phyloP scores from a whole-genome alignment of 2,888 invertebrate species.

The Dendrolimus pini region DNA sequence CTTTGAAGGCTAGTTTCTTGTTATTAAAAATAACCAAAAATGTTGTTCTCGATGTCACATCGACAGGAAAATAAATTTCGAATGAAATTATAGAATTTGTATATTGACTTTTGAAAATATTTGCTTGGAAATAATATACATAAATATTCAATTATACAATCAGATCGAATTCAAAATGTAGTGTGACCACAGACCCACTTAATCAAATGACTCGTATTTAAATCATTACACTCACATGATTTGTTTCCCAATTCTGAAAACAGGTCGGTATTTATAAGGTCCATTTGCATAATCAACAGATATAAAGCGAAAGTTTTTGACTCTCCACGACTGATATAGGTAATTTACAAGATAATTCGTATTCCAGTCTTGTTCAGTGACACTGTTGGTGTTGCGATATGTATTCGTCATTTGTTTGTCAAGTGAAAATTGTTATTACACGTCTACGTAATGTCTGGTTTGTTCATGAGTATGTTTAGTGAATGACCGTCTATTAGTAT shows the following conservation, averaged over 20 bases:
- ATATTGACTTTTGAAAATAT: no score
- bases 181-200: neutral
- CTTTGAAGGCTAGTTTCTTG: no score
- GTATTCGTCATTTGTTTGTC: conserved; percentile 23
- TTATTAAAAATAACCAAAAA: no score
- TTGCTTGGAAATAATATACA: no score
- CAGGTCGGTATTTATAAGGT: neutral
- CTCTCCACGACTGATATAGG: neutral
- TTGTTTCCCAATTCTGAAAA: neutral
- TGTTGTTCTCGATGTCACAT: no score
- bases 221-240: neutral
- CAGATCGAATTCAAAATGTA: conserved; percentile 1
- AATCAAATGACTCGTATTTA: neutral
- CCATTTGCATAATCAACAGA: conserved; percentile 9
- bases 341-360: conserved; percentile 14
- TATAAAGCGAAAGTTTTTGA: neutral
- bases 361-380: conserved; percentile 17
- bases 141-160: neutral
- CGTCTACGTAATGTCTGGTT: conserved; percentile 20
- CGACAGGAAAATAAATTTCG: no score
- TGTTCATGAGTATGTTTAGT: neutral
- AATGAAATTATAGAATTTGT: no score
- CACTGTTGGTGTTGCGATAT: conserved; percentile 14
- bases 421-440: conserved; percentile 36
- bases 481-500: neutral